phyloP scores from a whole-genome alignment of 2,113 vertebrate genomes.

The Hippocampus barbouri region DNA sequence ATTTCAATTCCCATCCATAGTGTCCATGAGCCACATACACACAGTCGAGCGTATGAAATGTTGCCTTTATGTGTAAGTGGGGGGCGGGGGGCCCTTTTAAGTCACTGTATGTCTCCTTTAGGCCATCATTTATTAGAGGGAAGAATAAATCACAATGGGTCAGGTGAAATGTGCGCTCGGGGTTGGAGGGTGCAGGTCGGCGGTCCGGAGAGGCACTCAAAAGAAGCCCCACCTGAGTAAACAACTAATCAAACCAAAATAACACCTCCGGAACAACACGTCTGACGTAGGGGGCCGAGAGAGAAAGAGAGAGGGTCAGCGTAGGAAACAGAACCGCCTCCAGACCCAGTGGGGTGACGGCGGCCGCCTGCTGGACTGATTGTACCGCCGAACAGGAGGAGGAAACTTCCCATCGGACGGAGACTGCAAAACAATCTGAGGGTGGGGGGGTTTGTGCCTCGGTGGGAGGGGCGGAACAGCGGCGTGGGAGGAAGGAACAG shows the following conservation, averaged over 20 bases:
- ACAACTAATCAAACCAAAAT: slow-evolving; percentile 73
- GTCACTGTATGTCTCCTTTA: slow-evolving; percentile 15
- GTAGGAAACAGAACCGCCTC: slow-evolving; percentile 65
- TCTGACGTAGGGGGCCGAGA: slow-evolving; percentile 21
- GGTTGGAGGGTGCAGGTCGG: slow-evolving; percentile 25
- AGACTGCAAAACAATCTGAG: slow-evolving; percentile 61
- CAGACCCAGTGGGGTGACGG: slow-evolving; percentile 63
- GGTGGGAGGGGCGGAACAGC: slow-evolving; percentile 45
- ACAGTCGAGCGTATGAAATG: background rate
- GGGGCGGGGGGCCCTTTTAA: too few relatives aligned
- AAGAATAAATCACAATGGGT: slow-evolving; percentile 24
- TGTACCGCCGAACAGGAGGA: slow-evolving; percentile 65
- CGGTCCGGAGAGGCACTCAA: slow-evolving; percentile 34
- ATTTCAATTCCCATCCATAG: too few relatives aligned
- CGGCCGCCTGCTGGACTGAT: slow-evolving; percentile 55
- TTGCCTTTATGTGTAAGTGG: background rate
- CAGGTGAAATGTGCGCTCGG: slow-evolving; percentile 42
- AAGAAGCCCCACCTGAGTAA: slow-evolving; percentile 71
- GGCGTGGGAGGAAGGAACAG: slow-evolving; percentile 23
- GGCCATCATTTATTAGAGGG: slow-evolving; percentile 45
- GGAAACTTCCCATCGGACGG: slow-evolving; percentile 67
- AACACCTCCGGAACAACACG: slow-evolving; percentile 60
- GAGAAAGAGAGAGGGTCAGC: slow-evolving; percentile 39
- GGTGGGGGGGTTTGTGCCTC: slow-evolving; percentile 33
- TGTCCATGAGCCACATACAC: too few relatives aligned